Base-by-base conservation (phyloP, 2,113 vertebrate genomes). In the Telmatochromis brachygnathus region DNA sequence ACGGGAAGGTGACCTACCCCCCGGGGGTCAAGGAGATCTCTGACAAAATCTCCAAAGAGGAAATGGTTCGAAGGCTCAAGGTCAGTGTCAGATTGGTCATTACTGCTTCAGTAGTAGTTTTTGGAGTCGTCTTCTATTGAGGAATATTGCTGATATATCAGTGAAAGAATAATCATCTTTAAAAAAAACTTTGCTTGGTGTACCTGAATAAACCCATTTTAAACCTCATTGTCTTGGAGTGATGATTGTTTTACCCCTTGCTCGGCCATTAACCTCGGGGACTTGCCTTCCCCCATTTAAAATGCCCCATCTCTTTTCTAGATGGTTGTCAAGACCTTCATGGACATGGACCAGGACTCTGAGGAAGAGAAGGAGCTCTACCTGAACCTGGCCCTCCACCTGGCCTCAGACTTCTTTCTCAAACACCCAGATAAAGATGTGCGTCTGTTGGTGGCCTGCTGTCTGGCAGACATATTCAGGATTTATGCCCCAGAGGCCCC, bases 251-350 rank as follows among this genome's bases (percentile, higher is more conserved):
- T 75, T 6, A 68, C 23, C 35, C 28, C 1, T 12, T 58, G 42
- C 9, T 10, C 1, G 9, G 30, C n/a, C 21, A 9, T 39, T 30
- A 23, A 56, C 10, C 6, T 14, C 11, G 1, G 5, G 5, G 9
- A 13, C 45, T 13, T 49, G 3, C 23, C 68, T 10, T 82, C 35
- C 6, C n/a, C 7, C 21, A 8, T 49, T 54, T 3, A 28, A 30
- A 51, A 19, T 15, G 15, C 23, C 56, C 15, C 21, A 4, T 6
- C 15, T 19, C 87, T 86, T 89, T 51, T 92, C 13, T 94, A 99
- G 98, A 99, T 99, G 98, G 98, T 99, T 94, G 98, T 99, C 79
- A 99, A 99, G 96, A 99, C 98, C 42, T 99, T 99, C 94, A 99
- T 99, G 99, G 99, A 99, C 95, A 99, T 99, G 99, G 99, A 99